Evolutionary conservation across 2,888 invertebrate genomes (phyloP).

Genomic region (Cantharis rustica): DNA sequence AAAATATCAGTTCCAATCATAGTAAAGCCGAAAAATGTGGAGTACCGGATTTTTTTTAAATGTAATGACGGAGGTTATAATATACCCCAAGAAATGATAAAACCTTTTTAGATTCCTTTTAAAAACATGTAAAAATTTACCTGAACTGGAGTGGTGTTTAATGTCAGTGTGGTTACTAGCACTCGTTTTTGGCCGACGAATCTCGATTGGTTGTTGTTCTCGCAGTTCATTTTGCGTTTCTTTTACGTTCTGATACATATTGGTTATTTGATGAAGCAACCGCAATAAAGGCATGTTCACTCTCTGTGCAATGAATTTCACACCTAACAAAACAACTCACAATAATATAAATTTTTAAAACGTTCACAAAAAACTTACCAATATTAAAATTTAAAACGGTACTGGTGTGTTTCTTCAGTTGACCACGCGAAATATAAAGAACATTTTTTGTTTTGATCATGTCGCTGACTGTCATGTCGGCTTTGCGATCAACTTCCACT

Average conservation of each 20-base stretch:
- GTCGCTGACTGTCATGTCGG: conserved; percentile 87
- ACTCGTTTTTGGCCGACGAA: conserved; percentile 53
- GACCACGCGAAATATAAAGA: conserved; percentile 83
- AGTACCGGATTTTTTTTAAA: no score
- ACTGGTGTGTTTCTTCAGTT: conserved; percentile 88
- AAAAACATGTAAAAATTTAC: conserved; percentile 49
- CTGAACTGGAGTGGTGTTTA: conserved; percentile 67
- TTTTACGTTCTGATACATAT: conserved; percentile 97
- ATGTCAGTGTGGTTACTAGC: conserved; percentile 55
- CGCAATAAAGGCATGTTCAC: conserved; percentile 95
- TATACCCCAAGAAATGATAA: no score
- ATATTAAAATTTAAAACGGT: conserved; percentile 87
- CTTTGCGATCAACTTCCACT: conserved; percentile 86
- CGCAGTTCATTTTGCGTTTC: conserved; percentile 91
- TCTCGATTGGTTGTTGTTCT: conserved; percentile 65
- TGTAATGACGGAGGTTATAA: no score
- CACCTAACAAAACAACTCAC: conserved; percentile 62
- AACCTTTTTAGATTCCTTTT: no score
- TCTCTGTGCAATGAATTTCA: conserved; percentile 90
- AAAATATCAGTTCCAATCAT: no score
- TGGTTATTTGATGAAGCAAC: conserved; percentile 92
- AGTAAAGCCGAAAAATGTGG: no score
- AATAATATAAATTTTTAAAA: not conserved
- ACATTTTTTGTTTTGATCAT: conserved; percentile 82
- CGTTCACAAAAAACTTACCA: conserved; percentile 35